Evolutionary conservation across 2,888 invertebrate species (phyloP), one percentile per base, ranked within the genome.

Genomic region (Philonicus albiceps): DNA sequence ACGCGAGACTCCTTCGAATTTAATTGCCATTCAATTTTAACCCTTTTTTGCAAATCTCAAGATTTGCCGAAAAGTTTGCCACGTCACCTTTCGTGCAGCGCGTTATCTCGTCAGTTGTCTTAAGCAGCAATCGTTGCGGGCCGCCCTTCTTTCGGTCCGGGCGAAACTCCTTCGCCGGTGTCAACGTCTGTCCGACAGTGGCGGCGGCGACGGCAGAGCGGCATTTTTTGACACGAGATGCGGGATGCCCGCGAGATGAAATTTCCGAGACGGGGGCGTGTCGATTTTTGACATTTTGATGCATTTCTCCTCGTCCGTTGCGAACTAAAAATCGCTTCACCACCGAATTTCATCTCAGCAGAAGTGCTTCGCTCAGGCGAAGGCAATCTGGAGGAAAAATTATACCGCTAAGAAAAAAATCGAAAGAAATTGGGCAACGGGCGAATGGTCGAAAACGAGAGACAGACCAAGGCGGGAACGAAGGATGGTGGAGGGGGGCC

Each of bases 271-370:
- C 74, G 85, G 75, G 72, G 85, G 85, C 85, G 85, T 86, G 85
- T 86, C 85, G 53, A 16, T 76, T 86, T n/a, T 76, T 86, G 85
- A 86, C 85, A 86, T 86, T 86, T 86, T 86, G 85, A 86, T 86
- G 85, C 85, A 86, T 86, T 86, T 86, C 49, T 37, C 64, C 83
- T 72, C 64, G 53, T 80, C 30, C 37, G 49, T 22, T 80, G 53
- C 37, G 19, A 31, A 19, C 53, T 34, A 30, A 80, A 80, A 53
- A 53, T 53, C 49, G 49, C 53, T 49, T 31, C 53, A 53, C 80
- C 5, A 30, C 53, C 80, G 53, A 80, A 80, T 53, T 80, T 80
- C 43, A 19, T 76, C 43, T 76, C 19, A 40, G 40, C 19, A 40
- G 40, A 43, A 31, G 76, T 40, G n/a, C n/a, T 19, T 37, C 34